Percentiles rank a stretch among this genome's conserved stretches.
Conservation (phyloP, 2,113 vertebrate species). For the Aepyceros melampus region DNA sequence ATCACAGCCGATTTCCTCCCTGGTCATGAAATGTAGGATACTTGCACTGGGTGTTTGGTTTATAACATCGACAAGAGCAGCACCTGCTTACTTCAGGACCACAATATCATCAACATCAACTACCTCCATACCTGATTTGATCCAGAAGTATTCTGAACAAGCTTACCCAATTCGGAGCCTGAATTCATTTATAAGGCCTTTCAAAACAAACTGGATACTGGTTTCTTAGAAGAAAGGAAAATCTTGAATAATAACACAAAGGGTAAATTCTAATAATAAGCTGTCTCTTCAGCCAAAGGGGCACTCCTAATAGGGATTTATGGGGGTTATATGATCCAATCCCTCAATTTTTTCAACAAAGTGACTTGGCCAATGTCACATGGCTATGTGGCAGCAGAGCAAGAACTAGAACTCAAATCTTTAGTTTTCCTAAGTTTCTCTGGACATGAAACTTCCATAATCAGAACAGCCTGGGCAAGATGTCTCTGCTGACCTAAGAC, state of each 20-base stretch:
- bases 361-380: background rate
- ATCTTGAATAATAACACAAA: background rate
- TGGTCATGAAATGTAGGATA: background rate
- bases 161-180: background rate
- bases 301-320: background rate
- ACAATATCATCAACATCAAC: background rate
- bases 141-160: background rate
- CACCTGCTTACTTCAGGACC: background rate
- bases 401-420: background rate
- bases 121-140: background rate
- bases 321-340: background rate
- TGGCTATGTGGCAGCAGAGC: background rate
- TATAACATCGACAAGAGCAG: background rate
- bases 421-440: background rate
- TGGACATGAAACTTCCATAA: background rate
- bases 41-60: background rate
- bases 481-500: background rate
- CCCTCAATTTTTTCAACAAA: background rate
- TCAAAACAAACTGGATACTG: background rate
- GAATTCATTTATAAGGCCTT: background rate
- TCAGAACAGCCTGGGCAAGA: background rate
- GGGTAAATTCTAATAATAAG: background rate
- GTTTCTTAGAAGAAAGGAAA: slow-evolving; percentile 19
- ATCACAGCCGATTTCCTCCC: background rate
- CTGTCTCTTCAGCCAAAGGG: background rate